Conservation (phyloP, 2,113 vertebrate genomes). For the Eublepharis macularius region DNA sequence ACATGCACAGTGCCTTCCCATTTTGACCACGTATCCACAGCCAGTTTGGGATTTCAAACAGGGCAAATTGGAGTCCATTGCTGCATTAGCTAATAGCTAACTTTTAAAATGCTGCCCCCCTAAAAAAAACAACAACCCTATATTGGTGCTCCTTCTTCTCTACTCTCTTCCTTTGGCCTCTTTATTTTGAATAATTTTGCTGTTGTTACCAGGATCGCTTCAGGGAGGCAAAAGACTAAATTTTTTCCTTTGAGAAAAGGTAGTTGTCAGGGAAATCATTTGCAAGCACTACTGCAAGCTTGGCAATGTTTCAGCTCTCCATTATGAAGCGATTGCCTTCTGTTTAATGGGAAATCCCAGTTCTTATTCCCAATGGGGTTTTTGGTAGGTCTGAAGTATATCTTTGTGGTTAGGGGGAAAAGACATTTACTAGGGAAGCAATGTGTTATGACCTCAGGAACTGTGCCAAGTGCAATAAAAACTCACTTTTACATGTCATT, state of each 20-base stretch:
- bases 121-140: not conserved
- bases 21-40: not conserved
- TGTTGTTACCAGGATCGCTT: constrained; percentile 30
- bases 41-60: not conserved
- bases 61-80: not conserved
- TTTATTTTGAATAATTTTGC: constrained; percentile 29
- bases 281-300: constrained; percentile 44
- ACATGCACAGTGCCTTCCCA: not conserved
- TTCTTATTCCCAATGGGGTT: constrained; percentile 56
- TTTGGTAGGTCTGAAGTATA: constrained; percentile 65
- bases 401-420: constrained; percentile 65
- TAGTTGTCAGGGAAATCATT: constrained; percentile 39
- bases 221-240: not conserved
- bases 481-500: constrained; percentile 70
- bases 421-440: constrained; percentile 69
- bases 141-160: not conserved
- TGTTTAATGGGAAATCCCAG: constrained; percentile 63
- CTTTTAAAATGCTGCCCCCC: not conserved
- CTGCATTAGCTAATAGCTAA: not conserved
- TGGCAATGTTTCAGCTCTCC: constrained; percentile 47
- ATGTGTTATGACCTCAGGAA: constrained; percentile 68
- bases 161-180: not conserved
- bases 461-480: constrained; percentile 69
- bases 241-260: constrained; percentile 6
- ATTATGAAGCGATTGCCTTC: constrained; percentile 45